Base-by-base conservation (phyloP, 2,797 vertebrate species). In the Muraenolepis orangiensis region DNA sequence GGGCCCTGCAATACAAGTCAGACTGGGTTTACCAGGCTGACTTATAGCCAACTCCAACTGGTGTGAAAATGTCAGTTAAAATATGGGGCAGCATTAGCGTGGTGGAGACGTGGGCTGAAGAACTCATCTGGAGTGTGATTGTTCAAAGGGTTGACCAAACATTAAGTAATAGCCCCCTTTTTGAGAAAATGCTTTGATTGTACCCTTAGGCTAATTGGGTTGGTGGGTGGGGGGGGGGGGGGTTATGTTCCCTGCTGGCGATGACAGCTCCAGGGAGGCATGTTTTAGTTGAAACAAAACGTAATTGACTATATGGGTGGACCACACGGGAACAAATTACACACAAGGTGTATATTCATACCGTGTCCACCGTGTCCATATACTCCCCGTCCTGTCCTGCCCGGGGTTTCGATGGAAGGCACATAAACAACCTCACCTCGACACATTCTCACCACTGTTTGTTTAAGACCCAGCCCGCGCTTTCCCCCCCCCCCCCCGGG, bases 21-120 rank as follows among this genome's bases (percentile, higher is more conserved):
- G 80, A 78, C 80, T 85, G 72, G 85, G 86, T 87, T 88, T 86
- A 88, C 86, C 81, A 72, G 75, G 31, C 67, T 40, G 66, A 86
- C 90, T 91, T 83, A 87, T 82, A 82, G 72, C 84, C 81, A 72
- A 74, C 82, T 69, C 81, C n/a, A n/a, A n/a, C n/a, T 78, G 79
- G 84, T 89, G 85, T 85, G 88, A 91, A 92, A 93, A 91, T 86
- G 87, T 87, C 81, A 64, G 73, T 77, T 83, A 84, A 85, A 91
- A 91, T 79, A 80, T 86, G 80, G 81, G 83, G 76, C 77, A 31
- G 84, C 83, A 88, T 86, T 87, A 84, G 75, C 81, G 78, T 75
- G 32, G 77, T 80, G 74, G 71, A 78, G 70, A 74, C 72, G 1
- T 75, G 38, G 81, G 84, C 80, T 90, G 83, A 85, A 84, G 87